Evolutionary conservation across 2,797 vertebrate species (phyloP).

Genomic region (Silurus aristotelis): DNA sequence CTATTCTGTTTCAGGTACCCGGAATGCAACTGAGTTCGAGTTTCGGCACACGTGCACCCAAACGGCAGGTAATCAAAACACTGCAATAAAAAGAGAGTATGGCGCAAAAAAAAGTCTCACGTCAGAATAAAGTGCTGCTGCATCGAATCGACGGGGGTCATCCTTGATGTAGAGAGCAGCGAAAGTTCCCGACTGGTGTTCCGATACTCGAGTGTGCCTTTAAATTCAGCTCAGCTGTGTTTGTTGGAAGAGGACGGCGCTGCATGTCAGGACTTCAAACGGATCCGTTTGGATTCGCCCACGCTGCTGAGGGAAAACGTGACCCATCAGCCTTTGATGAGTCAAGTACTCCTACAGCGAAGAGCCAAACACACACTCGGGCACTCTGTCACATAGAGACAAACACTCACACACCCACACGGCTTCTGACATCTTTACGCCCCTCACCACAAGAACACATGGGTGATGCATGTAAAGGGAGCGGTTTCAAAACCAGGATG

Average conservation of each 20-base stretch:
- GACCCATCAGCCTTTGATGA: conserved; percentile 43
- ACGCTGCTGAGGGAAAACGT: conserved; percentile 38
- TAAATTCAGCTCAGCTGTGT: conserved; percentile 29
- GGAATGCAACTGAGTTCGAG: background rate
- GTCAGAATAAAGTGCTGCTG: background rate
- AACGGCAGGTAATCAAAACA: background rate
- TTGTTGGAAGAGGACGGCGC: conserved; percentile 34
- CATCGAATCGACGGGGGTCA: background rate
- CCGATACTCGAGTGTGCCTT: background rate
- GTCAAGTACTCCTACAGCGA: conserved; percentile 43
- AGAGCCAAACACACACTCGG: conserved; percentile 24
- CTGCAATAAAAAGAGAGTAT: background rate
- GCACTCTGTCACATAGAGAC: background rate
- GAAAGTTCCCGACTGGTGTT: background rate
- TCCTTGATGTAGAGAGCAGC: background rate
- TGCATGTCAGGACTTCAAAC: conserved; percentile 43
- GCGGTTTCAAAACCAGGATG: background rate
- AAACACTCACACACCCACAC: background rate
- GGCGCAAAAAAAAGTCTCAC: background rate
- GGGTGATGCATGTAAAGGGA: background rate
- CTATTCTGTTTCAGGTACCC: background rate
- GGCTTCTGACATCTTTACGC: background rate
- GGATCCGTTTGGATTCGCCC: conserved; percentile 34
- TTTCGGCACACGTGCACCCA: conserved; percentile 16
- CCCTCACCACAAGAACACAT: conserved; percentile 6